Base-by-base conservation (phyloP, 2,113 vertebrate genomes). In the Pluvialis apricaria region DNA sequence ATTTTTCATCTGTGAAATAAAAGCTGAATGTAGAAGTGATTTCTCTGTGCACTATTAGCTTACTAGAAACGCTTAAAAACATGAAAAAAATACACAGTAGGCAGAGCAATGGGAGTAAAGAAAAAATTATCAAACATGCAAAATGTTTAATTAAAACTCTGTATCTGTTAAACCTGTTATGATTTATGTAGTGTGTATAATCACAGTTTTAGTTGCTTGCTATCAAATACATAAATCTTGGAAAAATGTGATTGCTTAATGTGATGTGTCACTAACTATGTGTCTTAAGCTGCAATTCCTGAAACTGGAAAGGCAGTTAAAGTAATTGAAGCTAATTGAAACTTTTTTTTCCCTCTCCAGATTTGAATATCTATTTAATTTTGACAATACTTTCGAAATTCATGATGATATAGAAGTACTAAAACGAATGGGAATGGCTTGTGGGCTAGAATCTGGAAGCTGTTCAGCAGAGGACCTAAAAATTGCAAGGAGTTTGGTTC, bases 341-440 rank as follows among this genome's bases (percentile, higher is more conserved):
- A 55, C 6, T 1, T 58, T 86, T 92, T 47, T 75, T 92, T 60
- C 65, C 65, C 15, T 83, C 55, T 94, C 7, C 97, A 99, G 99
- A 95, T 99, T 99, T 80, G 99, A 99, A 96, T 99, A 99, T 96
- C 98, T 99, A 96, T 99, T 99, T 97, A 99, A 99, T 97, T 99
- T 99, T 49, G 99, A 99, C 98, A 99, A 99, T 97, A 99, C 99
- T 94, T 99, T 99, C 97, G 99, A 99, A 98, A 99, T 99, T 97
- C 99, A 99, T 4, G 99, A 99, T 57, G 99, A 99, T 97, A 99
- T 99, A 19, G 99, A 99, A 97, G 99, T 99, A 90, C 98, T 99
- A 92, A 99, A 99, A 88, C 98, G 99, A 64, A 99, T 99, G 99
- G 99, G 99, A 92, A 99, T 99, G 99, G 99, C 99, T 58, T 99